Base-by-base conservation (phyloP, 2,113 vertebrate species). In the Glaucomys volans region DNA sequence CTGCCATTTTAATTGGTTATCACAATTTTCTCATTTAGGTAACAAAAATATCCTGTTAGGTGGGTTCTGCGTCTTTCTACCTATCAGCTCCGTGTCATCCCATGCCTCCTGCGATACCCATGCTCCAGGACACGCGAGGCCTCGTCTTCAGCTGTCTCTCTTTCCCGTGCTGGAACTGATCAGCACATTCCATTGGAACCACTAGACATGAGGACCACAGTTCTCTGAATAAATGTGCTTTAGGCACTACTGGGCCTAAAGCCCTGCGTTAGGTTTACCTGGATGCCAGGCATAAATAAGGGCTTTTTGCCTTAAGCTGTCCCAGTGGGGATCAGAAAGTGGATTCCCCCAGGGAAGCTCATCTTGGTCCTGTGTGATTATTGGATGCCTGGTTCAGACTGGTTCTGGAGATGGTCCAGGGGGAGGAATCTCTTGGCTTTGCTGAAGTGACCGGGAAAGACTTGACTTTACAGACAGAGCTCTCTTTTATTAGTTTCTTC, bases 1-100 rank as follows among this genome's bases (percentile, higher is more conserved):
- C 89, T 91, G 82, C 91, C 74, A 86, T 66, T 94, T 96, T 93
- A 97, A 96, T 93, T 95, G 86, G 85, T 86, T 94, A 67, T 94
- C 79, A 94, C 84, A 85, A 3, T 88, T 90, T 95, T 96, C 94
- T 97, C 76, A 92, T 91, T 95, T 93, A 66, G 50, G 54, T 91
- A 87, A 86, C 86, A 91, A 67, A 94, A 96, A 91, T 92, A 79
- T 26, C 84, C 71, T 84, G 69, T 71, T 90, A 87, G 93, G 47
- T 66, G 40, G 67, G 77, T 79, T 94, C 35, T 44, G 0, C 84
- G 76, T 94, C 69, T 96, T 94, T 79, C 62, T 16, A n/a, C 71
- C 83, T 71, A 57, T 20, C 59, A 90, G 54, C 52, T 88, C 59
- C 42, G 0, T 92, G 94, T 93, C 94, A 96, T 95, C 66, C 57